Base-by-base conservation (phyloP, 2,888 invertebrate species). In the Uropetala carovei region DNA sequence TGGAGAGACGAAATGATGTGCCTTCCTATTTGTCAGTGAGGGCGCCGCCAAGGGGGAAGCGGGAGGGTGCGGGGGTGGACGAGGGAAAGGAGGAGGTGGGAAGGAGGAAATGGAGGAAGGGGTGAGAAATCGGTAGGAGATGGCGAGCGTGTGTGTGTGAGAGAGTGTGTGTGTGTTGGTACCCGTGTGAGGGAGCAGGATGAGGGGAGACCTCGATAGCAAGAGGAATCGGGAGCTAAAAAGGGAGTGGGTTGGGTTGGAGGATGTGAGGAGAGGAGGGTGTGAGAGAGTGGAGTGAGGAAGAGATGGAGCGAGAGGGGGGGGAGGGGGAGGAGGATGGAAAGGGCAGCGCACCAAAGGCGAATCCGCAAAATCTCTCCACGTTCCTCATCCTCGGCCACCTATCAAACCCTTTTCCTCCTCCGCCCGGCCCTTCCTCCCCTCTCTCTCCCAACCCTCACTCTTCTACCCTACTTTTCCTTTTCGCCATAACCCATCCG, bases 1-100 rank as follows among this genome's bases (percentile, higher is more conserved):
- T 86, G 59, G 86, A 89, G 89, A 89, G 89, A 64, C 64, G 89
- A 89, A 89, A 89, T 89, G 89, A 89, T 89, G 89, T 89, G 89
- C 64, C 89, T 89, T 64, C 89, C 43, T 89, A 89, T 89, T 89
- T 89, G 89, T 89, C 89, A 43, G 89, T n/a, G 27, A 64, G 64
- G 89, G 18, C 30, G 59, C 43, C 7, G 30, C 43, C n/a, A 22
- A 68, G 68, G 68, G 86, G 86, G 27, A 60, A 27, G 86, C 30
- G 86, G 59, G 86, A 18, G 60, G 14, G 83, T n/a, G 0, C 43
- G n/a, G 56, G 16, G 56, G 5, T 10, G 83, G 83, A 30, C 56
- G 57, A 83, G n/a, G 57, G 5, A 8, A n/a, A 83, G 56, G n/a
- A n/a, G 82, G 11, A 18, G 18, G 83, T 11, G 56, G 43, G 16